A percentile compares a stretch with the other conserved stretches of the same genome.
These are phyloP conservation scores for Puntigrus tetrazona DNA, from an alignment of 2,113 vertebrate genomes.

Conservation along the genomic window DNA sequence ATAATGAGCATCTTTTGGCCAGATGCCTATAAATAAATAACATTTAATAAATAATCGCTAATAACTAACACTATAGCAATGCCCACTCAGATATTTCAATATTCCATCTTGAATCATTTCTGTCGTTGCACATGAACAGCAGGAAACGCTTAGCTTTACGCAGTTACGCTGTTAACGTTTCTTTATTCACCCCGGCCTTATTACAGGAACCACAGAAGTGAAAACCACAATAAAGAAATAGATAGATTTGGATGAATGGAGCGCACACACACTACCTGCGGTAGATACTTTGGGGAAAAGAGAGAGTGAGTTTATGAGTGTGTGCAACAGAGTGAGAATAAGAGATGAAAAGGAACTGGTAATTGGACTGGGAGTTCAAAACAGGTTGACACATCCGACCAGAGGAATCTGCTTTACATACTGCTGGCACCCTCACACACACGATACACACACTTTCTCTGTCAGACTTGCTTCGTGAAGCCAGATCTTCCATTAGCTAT, in stretches of 20 bases:
- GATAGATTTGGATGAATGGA: neutral
- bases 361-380: slow-evolving; percentile 57
- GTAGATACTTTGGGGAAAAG: neutral
- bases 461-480: slow-evolving; percentile 45
- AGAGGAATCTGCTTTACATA: slow-evolving; percentile 57
- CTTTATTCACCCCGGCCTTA: neutral
- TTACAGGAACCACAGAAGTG: neutral
- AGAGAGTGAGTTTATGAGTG: slow-evolving; percentile 12
- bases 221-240: neutral
- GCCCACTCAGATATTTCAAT: neutral
- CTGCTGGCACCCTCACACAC: slow-evolving; percentile 39
- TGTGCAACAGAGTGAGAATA: slow-evolving; percentile 27
- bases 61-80: neutral
- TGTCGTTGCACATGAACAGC: neutral
- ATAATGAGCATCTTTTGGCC: neutral
- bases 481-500: slow-evolving; percentile 49
- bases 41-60: neutral
- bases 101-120: neutral
- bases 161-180: neutral
- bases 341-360: slow-evolving; percentile 54
- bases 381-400: slow-evolving; percentile 59
- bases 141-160: neutral
- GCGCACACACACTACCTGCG: slow-evolving; percentile 6
- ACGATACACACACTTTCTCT: slow-evolving; percentile 20
- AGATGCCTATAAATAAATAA: neutral